These are phyloP conservation scores for Crypturellus undulatus DNA, from an alignment of 2,113 vertebrate genomes.

Conservation along the genomic window DNA sequence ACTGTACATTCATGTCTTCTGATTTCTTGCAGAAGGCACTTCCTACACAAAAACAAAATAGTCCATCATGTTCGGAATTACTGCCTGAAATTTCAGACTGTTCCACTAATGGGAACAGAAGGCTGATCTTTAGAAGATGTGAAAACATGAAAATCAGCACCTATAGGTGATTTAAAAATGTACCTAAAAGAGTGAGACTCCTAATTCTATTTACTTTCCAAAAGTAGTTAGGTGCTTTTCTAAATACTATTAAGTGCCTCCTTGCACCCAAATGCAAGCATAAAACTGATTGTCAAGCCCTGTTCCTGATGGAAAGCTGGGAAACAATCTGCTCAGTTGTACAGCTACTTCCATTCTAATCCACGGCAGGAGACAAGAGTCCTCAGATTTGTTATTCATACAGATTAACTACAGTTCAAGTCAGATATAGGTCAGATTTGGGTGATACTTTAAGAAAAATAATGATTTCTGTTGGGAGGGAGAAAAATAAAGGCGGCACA, in stretches of 20 bases:
- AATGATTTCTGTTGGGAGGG: rapidly evolving
- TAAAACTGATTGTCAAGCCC: background rate
- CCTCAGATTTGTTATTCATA: background rate
- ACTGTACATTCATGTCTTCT: background rate
- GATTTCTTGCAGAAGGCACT: background rate
- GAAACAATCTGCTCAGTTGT: background rate
- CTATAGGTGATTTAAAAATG: background rate
- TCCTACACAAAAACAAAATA: background rate
- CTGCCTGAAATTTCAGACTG: background rate
- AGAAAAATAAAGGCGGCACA: rapidly evolving
- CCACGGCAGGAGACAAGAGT: background rate
- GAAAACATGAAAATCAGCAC: background rate
- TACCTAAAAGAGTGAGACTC: background rate
- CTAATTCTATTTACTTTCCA: background rate
- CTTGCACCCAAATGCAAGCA: background rate
- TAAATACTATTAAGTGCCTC: background rate
- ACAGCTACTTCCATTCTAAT: background rate
- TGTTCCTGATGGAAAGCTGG: background rate
- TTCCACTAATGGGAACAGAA: background rate
- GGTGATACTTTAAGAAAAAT: background rate
- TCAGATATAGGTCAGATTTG: background rate
- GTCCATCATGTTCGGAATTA: background rate
- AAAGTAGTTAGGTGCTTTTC: background rate
- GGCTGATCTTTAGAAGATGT: rapidly evolving
- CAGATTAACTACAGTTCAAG: background rate